Percentiles rank a stretch among this genome's conserved stretches.
phyloP scores from a whole-genome alignment of 2,797 vertebrate species.

The Hafferia zeledoni region DNA sequence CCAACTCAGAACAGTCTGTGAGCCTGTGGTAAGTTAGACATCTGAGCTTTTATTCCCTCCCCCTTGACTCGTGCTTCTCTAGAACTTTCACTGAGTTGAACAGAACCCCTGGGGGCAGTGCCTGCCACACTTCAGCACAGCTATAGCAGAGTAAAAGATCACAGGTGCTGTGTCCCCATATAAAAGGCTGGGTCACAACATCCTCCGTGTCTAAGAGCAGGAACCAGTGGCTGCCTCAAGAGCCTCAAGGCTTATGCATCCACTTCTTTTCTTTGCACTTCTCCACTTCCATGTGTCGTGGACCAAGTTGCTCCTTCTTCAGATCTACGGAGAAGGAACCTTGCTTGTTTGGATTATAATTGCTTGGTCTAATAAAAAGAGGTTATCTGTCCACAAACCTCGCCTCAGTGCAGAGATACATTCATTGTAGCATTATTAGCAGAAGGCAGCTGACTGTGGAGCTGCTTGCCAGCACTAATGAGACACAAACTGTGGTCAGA shows the following conservation, averaged over 20 bases:
- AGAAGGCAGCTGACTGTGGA: not conserved
- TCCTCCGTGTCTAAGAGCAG: not conserved
- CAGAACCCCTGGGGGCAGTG: not conserved
- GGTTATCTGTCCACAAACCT: not conserved
- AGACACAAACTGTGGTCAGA: not conserved
- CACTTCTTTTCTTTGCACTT: not conserved
- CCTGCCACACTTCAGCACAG: not conserved
- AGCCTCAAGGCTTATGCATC: not conserved
- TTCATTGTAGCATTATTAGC: not conserved
- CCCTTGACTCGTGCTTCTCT: not conserved
- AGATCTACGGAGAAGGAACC: rapidly evolving
- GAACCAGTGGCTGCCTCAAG: not conserved
- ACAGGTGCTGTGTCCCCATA: not conserved
- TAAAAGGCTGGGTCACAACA: not conserved
- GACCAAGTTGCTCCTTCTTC: not conserved
- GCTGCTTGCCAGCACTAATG: not conserved
- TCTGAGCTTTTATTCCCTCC: not conserved
- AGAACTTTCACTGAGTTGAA: not conserved
- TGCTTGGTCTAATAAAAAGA: not conserved
- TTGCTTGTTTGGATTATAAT: not conserved
- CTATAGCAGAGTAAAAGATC: not conserved
- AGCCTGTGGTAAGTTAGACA: not conserved
- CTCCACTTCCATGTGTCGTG: rapidly evolving
- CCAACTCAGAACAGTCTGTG: no score
- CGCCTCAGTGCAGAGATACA: rapidly evolving